A percentile compares a stretch with the other conserved stretches of the same genome.
Conservation (phyloP, 2,113 vertebrate genomes). For the Turnix velox region DNA sequence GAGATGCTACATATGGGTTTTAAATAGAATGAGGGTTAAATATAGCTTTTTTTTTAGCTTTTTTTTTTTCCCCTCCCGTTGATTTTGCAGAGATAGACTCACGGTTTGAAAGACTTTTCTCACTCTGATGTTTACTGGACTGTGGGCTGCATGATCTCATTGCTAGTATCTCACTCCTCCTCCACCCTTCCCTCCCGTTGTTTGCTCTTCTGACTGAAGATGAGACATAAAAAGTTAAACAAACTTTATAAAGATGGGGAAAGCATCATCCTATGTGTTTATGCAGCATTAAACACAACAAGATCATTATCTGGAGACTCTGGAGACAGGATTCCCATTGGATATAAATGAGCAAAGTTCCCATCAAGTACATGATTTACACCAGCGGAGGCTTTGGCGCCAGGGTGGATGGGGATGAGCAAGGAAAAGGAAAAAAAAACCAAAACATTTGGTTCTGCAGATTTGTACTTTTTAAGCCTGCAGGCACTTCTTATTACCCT, state of each 20-base stretch:
- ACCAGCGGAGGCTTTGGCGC: background rate
- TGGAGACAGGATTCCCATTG: constrained; percentile 49
- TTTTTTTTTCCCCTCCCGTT: background rate
- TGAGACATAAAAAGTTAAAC: constrained; percentile 48
- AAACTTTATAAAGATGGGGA: constrained; percentile 27
- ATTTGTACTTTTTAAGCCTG: background rate
- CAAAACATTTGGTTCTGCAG: background rate
- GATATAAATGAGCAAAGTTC: constrained; percentile 42
- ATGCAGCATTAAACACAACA: constrained; percentile 50
- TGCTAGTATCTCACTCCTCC: constrained; percentile 19
- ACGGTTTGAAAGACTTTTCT: constrained; percentile 56
- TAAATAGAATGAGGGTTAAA: constrained; percentile 56
- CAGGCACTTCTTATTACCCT: background rate
- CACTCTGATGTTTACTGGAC: constrained; percentile 27
- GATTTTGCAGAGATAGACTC: constrained; percentile 40
- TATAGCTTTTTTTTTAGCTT: background rate
- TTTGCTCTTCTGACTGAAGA: constrained; percentile 45
- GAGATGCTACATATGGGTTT: background rate
- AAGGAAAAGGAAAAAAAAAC: background rate
- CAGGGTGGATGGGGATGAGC: constrained; percentile 22
- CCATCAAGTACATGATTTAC: constrained; percentile 44
- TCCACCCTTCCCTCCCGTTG: constrained; percentile 57
- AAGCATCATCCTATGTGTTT: constrained; percentile 55
- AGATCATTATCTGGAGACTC: constrained; percentile 47
- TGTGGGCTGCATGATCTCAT: constrained; percentile 36